Evolutionary conservation across 2,113 vertebrate genomes (phyloP).

Genomic region (Naja naja): DNA sequence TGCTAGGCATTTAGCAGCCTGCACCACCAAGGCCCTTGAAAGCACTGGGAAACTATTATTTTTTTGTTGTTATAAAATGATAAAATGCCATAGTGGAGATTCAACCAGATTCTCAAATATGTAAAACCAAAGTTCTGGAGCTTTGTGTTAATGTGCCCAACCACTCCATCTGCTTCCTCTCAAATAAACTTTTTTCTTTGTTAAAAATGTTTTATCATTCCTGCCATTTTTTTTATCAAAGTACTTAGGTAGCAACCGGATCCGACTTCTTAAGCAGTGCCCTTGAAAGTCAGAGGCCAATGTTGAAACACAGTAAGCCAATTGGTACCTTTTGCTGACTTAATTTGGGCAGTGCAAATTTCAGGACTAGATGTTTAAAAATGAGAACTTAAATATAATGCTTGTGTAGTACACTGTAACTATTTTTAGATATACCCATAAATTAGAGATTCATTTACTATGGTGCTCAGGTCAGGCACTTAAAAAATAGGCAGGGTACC

Average conservation of each 20-base stretch:
- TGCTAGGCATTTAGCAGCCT: too few species aligned
- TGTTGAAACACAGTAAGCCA: background rate
- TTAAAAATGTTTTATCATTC: background rate
- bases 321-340: background rate
- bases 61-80: background rate
- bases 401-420: background rate
- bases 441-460: background rate
- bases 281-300: background rate
- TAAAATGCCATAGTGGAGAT: background rate
- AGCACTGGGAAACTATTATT: background rate
- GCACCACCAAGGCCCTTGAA: too few species aligned
- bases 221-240: background rate
- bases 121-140: background rate
- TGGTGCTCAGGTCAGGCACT: background rate
- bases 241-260: background rate
- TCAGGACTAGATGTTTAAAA: background rate
- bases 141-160: background rate
- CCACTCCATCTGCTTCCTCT: background rate
- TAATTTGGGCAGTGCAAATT: background rate
- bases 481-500: background rate
- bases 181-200: background rate
- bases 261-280: background rate
- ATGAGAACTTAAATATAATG: background rate
- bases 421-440: background rate
- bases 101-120: background rate